Evolutionary conservation across 2,113 vertebrate genomes (phyloP).

Genomic region (Aix galericulata): DNA sequence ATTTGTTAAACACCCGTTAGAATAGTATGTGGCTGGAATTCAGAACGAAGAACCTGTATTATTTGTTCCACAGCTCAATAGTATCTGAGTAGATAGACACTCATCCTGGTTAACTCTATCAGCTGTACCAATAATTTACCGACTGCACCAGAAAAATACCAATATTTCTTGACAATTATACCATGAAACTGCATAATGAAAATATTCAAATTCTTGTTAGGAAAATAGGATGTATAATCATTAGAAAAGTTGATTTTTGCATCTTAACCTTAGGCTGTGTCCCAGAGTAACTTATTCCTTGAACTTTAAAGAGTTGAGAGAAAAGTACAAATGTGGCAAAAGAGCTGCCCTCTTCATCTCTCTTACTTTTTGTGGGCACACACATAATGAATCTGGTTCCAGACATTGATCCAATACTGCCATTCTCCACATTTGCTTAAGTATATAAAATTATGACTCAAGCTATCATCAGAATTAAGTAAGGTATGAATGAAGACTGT

Average conservation of each 20-base stretch:
- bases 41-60: neutral
- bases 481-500: neutral
- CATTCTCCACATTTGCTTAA: neutral
- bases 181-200: neutral
- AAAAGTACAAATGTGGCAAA: neutral
- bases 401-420: neutral
- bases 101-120: neutral
- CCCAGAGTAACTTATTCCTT: neutral
- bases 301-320: neutral
- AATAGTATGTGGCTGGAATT: neutral
- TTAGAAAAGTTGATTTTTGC: neutral
- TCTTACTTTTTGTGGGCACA: rapidly evolving
- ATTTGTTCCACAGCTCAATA: neutral
- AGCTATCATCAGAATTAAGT: neutral
- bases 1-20: neutral
- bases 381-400: neutral
- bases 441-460: neutral
- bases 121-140: neutral
- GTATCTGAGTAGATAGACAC: neutral
- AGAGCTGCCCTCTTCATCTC: neutral
- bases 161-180: neutral
- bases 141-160: neutral
- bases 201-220: neutral
- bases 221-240: neutral
- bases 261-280: neutral